A percentile compares a stretch with the other conserved stretches of the same genome.
phyloP scores from a whole-genome alignment of 2,888 invertebrate genomes.

The Onchidella celtica region DNA sequence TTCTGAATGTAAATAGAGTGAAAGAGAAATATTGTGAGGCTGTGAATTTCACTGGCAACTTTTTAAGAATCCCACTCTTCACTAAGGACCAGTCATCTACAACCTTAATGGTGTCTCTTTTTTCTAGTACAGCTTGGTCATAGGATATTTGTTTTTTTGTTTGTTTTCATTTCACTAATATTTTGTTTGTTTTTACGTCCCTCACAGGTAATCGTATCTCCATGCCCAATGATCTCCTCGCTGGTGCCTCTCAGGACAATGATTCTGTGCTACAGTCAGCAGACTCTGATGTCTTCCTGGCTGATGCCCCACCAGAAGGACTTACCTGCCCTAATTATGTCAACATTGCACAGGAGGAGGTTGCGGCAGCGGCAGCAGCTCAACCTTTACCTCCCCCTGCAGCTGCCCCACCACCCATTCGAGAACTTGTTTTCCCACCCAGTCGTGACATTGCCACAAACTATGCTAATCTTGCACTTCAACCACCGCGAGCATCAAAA shows the following conservation, averaged over 20 bases:
- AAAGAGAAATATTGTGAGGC: too few species aligned
- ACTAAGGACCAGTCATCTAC: too few species aligned
- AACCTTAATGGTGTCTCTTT: too few species aligned
- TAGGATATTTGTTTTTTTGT: too few species aligned
- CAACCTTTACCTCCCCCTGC: neutral
- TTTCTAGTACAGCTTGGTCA: too few species aligned
- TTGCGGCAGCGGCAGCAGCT: conserved; percentile 45
- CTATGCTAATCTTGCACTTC: conserved; percentile 52
- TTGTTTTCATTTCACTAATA: too few species aligned
- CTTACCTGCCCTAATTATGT: conserved; percentile 63
- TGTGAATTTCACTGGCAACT: too few species aligned
- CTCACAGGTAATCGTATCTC: conserved; percentile 46
- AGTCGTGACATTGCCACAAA: conserved; percentile 40
- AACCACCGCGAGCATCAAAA: conserved; percentile 17
- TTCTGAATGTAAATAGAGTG: neutral
- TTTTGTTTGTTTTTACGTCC: too few species aligned
- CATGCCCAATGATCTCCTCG: conserved; percentile 51
- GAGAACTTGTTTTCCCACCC: conserved; percentile 40
- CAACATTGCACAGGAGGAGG: conserved; percentile 64
- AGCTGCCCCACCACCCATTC: conserved; percentile 3
- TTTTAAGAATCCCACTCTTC: too few species aligned
- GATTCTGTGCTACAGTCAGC: conserved; percentile 50
- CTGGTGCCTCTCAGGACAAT: conserved; percentile 41
- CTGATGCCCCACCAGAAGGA: conserved; percentile 50
- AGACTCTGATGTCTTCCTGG: conserved; percentile 66